These are phyloP conservation scores for human DNA, from an alignment of 2,113 vertebrate genomes.

Conservation along the genomic window DNA sequence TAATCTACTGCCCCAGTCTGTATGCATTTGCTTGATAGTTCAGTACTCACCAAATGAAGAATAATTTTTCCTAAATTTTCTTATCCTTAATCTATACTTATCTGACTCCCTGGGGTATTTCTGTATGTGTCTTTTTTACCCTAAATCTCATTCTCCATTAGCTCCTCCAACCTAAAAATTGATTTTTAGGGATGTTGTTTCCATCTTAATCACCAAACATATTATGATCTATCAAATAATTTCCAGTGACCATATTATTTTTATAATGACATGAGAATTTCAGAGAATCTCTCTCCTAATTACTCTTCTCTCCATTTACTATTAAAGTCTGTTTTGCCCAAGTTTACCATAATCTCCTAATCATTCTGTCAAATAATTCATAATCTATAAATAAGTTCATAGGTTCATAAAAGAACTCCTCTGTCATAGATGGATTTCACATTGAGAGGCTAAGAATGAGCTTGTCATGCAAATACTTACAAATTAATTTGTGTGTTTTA, in stretches of 20 bases:
- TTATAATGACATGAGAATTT: background rate
- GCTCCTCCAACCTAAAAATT: background rate
- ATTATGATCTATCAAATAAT: background rate
- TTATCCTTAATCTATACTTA: background rate
- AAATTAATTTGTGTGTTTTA: background rate
- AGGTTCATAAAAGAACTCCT: background rate
- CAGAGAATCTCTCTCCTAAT: background rate
- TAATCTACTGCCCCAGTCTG: background rate
- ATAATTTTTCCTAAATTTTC: background rate
- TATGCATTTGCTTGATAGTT: background rate
- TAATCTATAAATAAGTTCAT: background rate
- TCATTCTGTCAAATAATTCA: background rate
- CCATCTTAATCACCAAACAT: background rate
- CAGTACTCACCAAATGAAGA: background rate
- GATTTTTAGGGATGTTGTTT: background rate
- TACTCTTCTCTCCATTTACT: background rate
- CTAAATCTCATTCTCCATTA: background rate
- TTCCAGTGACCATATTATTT: background rate
- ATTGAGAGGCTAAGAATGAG: background rate
- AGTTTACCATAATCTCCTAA: background rate
- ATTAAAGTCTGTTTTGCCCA: background rate
- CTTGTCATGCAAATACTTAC: background rate
- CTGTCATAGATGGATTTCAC: background rate
- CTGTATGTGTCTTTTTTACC: accelerated
- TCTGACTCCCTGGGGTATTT: background rate